A percentile compares a stretch with the other conserved stretches of the same genome.
Conservation (phyloP, 2,888 invertebrate species). For the Meiosimyza platycephala region DNA sequence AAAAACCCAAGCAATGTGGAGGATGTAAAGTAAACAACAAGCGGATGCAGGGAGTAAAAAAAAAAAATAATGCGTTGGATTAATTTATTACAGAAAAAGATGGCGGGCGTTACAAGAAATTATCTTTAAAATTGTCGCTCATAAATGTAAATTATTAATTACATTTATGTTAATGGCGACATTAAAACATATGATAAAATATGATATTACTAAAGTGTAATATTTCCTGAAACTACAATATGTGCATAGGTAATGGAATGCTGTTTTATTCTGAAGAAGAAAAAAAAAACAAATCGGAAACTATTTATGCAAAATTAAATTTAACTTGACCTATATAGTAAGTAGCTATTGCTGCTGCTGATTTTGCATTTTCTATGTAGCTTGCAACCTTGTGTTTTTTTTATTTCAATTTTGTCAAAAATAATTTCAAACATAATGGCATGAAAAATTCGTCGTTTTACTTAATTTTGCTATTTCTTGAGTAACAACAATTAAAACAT, state of each 20-base stretch:
- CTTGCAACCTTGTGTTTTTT: neutral
- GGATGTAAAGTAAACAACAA: neutral
- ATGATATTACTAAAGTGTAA: too few species aligned
- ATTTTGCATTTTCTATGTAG: neutral
- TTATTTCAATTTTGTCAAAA: neutral
- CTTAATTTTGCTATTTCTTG: neutral
- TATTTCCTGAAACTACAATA: too few species aligned
- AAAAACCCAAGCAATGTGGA: neutral
- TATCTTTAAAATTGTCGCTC: too few species aligned
- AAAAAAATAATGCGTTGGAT: neutral
- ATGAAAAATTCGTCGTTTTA: neutral
- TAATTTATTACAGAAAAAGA: neutral
- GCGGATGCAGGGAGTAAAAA: neutral
- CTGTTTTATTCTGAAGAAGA: too few species aligned
- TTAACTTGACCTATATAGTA: conserved; percentile 16
- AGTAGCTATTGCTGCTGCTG: neutral
- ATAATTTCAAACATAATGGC: neutral
- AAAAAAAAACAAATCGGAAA: too few species aligned
- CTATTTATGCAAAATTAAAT: neutral
- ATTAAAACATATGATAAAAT: too few species aligned
- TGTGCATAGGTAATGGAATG: too few species aligned
- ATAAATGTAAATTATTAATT: too few species aligned
- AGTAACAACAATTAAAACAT: conserved; percentile 4
- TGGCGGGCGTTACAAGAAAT: neutral
- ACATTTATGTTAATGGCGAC: too few species aligned